These are phyloP conservation scores for Portunus trituberculatus DNA, from an alignment of 1,140 invertebrate species.

Conservation along the genomic window DNA sequence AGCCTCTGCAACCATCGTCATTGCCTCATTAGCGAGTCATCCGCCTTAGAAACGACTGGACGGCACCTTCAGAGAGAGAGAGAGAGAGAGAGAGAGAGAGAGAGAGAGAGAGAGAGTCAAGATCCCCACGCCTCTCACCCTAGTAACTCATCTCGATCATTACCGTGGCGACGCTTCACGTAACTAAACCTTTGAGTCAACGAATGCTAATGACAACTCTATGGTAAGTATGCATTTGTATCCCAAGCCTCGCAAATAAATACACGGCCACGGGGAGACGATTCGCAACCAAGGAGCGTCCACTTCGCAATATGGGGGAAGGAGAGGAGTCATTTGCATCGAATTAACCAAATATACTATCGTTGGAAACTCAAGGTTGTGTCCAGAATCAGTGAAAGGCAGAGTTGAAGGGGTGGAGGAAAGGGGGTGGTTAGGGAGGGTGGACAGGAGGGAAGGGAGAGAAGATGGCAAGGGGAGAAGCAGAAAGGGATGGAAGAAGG, in stretches of 20 bases:
- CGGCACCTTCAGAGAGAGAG: neutral
- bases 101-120: neutral
- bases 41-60: no score
- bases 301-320: neutral
- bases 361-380: slow-evolving; percentile 10
- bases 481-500: neutral
- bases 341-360: neutral
- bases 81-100: slow-evolving; percentile 45
- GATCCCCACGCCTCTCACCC: no score
- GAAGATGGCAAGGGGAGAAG: slow-evolving; percentile 16
- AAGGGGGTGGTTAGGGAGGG: neutral
- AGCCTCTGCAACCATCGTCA: no score
- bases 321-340: neutral
- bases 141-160: no score
- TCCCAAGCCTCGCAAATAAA: no score
- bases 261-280: no score
- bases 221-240: no score
- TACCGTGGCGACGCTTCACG: no score
- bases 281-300: no score
- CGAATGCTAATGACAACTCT: no score
- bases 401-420: neutral
- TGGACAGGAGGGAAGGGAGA: neutral
- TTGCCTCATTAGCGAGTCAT: no score
- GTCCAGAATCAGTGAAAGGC: neutral
- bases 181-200: no score